phyloP scores from a whole-genome alignment of 2,888 invertebrate species.

The Alcis repandata region DNA sequence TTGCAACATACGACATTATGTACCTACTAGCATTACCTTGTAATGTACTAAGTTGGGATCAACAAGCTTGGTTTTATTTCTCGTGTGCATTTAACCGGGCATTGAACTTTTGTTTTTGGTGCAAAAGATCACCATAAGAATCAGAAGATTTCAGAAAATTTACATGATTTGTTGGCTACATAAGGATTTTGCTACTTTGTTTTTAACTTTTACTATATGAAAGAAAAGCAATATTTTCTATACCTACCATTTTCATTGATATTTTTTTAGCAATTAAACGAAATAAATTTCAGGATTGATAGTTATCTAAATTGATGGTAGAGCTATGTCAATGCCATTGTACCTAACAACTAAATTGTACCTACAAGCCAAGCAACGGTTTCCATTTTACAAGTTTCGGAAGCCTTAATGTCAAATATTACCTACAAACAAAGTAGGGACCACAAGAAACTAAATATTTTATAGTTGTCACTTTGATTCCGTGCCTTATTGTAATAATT shows the following conservation, averaged over 20 bases:
- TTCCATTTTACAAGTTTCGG: background rate
- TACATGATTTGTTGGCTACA: background rate
- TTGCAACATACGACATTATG: conserved; percentile 40
- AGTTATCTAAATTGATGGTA: no score
- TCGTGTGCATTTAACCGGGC: no score
- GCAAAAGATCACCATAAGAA: no score
- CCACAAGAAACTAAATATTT: conserved; percentile 36
- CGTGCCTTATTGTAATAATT: conserved; percentile 47
- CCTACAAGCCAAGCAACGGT: background rate
- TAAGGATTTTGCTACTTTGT: no score
- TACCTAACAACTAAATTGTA: background rate
- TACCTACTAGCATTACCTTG: conserved; percentile 9
- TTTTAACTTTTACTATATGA: no score
- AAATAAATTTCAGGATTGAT: no score
- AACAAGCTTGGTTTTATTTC: conserved; percentile 4
- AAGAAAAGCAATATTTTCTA: no score
- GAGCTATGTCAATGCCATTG: no score
- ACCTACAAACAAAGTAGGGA: conserved; percentile 14
- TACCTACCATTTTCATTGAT: no score
- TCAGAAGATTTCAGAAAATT: no score
- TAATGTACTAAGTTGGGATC: conserved; percentile 6
- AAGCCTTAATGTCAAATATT: background rate
- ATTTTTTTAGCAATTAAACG: no score
- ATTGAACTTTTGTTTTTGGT: background rate
- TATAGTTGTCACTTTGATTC: conserved; percentile 42